Evolutionary conservation across 2,113 vertebrate genomes (phyloP).

Genomic region (Poeciliopsis retropinna): DNA sequence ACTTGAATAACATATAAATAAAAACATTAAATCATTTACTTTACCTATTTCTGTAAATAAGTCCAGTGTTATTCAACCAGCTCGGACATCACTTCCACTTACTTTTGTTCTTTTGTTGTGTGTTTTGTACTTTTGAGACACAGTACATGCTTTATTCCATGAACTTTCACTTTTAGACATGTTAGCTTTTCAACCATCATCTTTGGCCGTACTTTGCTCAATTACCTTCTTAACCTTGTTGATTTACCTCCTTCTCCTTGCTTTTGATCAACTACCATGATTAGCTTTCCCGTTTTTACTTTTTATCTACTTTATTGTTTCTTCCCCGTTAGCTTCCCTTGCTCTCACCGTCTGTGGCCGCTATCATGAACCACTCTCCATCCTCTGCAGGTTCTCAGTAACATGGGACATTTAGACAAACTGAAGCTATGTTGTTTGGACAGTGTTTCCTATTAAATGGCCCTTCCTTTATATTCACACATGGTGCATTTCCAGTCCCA

Average conservation of each 20-base stretch:
- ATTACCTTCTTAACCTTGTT: not conserved
- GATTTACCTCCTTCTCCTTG: not conserved
- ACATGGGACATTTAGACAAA: constrained; percentile 72
- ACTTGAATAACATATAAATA: no score
- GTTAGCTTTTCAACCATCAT: no score
- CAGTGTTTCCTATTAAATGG: constrained; percentile 74
- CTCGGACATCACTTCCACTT: no score
- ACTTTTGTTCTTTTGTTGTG: not conserved
- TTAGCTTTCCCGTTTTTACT: constrained; percentile 5
- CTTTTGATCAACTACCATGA: constrained; percentile 13
- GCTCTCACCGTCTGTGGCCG: constrained; percentile 12
- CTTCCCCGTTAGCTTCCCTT: constrained; percentile 1
- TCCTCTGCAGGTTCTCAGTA: constrained; percentile 60
- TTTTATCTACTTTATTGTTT: constrained; percentile 25
- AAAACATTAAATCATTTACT: no score
- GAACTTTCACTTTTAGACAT: no score
- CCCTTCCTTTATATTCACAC: constrained; percentile 79
- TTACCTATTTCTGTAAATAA: not conserved
- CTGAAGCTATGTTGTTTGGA: constrained; percentile 72
- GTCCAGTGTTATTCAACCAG: not conserved
- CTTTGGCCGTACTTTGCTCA: not conserved
- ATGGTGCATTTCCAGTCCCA: constrained; percentile 78
- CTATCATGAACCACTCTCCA: constrained; percentile 41
- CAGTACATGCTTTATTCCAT: no score
- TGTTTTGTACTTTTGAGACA: not conserved